Evolutionary conservation across 1,140 invertebrate genomes (phyloP).

Genomic region (Drosophila malerkotliana): DNA sequence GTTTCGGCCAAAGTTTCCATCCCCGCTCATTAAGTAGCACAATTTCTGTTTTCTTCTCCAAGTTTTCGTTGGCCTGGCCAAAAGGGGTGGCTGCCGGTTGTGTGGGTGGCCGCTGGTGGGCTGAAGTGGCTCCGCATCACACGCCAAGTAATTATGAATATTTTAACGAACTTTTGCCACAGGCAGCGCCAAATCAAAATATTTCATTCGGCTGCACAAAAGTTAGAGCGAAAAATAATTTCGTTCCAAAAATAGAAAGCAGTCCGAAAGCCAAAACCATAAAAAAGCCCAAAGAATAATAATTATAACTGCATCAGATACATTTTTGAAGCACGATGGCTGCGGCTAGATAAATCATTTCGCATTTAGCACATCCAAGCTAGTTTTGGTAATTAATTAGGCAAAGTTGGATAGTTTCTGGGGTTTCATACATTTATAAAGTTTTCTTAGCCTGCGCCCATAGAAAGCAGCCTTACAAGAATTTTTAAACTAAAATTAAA

Average conservation of each 20-base stretch:
- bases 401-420: constrained; percentile 55
- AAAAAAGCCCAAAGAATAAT: constrained; percentile 35
- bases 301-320: constrained; percentile 53
- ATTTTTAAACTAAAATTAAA: not conserved
- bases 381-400: constrained; percentile 71
- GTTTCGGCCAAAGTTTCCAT: constrained; percentile 68
- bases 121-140: constrained; percentile 75
- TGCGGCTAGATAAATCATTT: constrained; percentile 56
- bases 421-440: constrained; percentile 10
- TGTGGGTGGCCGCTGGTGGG: not conserved
- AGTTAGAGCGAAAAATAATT: constrained; percentile 75
- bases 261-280: constrained; percentile 5
- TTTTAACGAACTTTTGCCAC: constrained; percentile 82
- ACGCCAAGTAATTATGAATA: constrained; percentile 82
- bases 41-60: constrained; percentile 76
- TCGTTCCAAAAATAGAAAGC: constrained; percentile 44
- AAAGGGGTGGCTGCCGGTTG: not conserved
- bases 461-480: not conserved
- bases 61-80: constrained; percentile 47
- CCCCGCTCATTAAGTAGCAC: constrained; percentile 76
- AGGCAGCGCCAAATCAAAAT: constrained; percentile 81
- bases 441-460: constrained; percentile 21
- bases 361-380: constrained; percentile 57
- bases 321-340: constrained; percentile 11
- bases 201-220: constrained; percentile 73